Evolutionary conservation across 2,888 invertebrate genomes (phyloP).

Genomic region (Diogma glabrata): DNA sequence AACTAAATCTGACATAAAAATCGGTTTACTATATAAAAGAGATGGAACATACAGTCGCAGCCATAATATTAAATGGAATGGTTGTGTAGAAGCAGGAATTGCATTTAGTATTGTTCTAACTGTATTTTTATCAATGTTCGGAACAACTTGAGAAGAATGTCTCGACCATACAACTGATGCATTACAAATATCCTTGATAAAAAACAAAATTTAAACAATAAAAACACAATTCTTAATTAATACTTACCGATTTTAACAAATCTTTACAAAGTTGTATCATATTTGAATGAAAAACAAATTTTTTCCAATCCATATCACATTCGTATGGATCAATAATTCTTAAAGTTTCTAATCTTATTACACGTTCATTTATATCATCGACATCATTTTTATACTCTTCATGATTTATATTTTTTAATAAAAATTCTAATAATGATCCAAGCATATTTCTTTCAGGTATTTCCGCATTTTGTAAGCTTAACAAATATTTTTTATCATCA

Average conservation of each 20-base stretch:
- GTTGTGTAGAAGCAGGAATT: constrained; percentile 30
- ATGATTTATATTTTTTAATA: constrained; percentile 28
- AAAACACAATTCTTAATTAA: too few relatives aligned
- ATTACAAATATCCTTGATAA: constrained; percentile 30
- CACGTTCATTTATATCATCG: constrained; percentile 31
- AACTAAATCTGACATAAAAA: constrained; percentile 29
- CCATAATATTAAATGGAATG: constrained; percentile 33
- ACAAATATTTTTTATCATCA: constrained; percentile 29
- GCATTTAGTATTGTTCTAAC: constrained; percentile 27
- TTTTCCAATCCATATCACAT: constrained; percentile 33
- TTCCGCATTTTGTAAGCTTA: constrained; percentile 27
- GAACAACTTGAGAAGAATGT: constrained; percentile 30
- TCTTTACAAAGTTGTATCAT: constrained; percentile 28
- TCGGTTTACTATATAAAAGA: constrained; percentile 31
- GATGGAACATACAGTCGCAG: constrained; percentile 32
- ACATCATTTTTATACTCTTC: constrained; percentile 22
- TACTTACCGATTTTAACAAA: constrained; percentile 27
- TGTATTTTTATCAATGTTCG: constrained; percentile 26
- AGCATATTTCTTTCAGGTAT: constrained; percentile 28
- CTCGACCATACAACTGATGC: constrained; percentile 35
- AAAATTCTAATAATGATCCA: constrained; percentile 26
- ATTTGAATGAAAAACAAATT: constrained; percentile 33
- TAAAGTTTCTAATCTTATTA: constrained; percentile 33
- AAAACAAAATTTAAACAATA: too few relatives aligned
- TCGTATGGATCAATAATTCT: constrained; percentile 34